Percentiles rank a stretch among this genome's conserved stretches.
These are phyloP conservation scores for Hyposoter didymator DNA, from an alignment of 2,888 invertebrate genomes.

Conservation along the genomic window DNA sequence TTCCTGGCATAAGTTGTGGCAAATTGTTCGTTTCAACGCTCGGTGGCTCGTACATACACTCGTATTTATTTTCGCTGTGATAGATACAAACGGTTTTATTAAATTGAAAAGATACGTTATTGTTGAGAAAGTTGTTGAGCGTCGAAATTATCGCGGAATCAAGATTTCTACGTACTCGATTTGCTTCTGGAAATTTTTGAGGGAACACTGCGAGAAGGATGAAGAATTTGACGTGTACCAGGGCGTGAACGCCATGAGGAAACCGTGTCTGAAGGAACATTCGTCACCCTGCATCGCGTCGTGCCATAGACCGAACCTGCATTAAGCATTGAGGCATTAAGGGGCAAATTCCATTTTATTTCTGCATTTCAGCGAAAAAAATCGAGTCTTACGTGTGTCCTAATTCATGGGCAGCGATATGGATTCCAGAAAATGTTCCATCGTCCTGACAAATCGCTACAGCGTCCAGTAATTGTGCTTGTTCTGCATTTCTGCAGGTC, in stretches of 20 bases:
- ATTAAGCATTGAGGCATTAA: not conserved
- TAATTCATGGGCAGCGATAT: constrained; percentile 54
- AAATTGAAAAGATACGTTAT: not conserved
- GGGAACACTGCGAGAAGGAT: constrained; percentile 54
- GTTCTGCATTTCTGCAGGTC: not conserved
- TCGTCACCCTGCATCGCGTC: not conserved
- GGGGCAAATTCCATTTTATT: not conserved
- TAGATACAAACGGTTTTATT: not conserved
- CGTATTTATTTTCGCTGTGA: not conserved
- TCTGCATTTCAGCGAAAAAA: not conserved
- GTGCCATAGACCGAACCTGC: constrained; percentile 44
- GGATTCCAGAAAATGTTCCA: constrained; percentile 30
- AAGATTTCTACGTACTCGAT: constrained; percentile 2
- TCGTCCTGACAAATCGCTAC: constrained; percentile 37
- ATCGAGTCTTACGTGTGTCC: constrained; percentile 56
- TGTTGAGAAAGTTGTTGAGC: not conserved
- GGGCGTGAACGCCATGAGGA: constrained; percentile 30
- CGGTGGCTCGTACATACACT: constrained; percentile 33
- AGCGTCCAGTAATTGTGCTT: not conserved
- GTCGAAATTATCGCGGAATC: not conserved
- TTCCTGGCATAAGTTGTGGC: constrained; percentile 53
- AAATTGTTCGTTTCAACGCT: not conserved
- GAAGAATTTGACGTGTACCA: constrained; percentile 42
- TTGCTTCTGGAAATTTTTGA: not conserved
- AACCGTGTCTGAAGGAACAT: constrained; percentile 28